Evolutionary conservation across 2,888 invertebrate species (phyloP), one percentile per base, ranked within the genome.

Genomic region (Drosophila phalerata): DNA sequence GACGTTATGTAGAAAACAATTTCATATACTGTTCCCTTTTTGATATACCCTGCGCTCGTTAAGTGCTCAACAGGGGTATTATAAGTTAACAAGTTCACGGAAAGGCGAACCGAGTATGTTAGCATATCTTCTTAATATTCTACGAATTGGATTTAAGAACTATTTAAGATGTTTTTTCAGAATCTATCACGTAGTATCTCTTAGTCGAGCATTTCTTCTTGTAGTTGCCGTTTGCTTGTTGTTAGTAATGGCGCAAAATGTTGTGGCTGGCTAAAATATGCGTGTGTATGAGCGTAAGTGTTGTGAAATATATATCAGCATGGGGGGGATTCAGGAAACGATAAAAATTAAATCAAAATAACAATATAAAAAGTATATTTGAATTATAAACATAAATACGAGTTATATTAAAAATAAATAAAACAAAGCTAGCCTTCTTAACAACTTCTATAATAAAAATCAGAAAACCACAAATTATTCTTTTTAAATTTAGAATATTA

Each of bases 1-100:
- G 56, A 76, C 84, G 86, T 85, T 81, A 84, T 84, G 86, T 81
- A 69, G 79, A 75, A 84, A 84, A 84, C 84, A 84, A 84, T 84
- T 84, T 86, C 84, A 86, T 86, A 67, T 81, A 69, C 71, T 70
- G 65, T 69, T 60, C 69, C 62, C 70, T 62, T 69, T 60, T 45
- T 13, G 32, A 15, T 17, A 55, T 63, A 63, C 55, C 55, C 40
- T 48, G 40, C n/a, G 9, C 1, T 15, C 22, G 43, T 43, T 22
- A 47, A 22, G 2, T n/a, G 25, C 13, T 3, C 10, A 3, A 3
- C 25, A 17, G 5, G 42, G 42, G 51, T 32, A 2, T 34, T 5
- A 10, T 34, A 28, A 17, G 30, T 15, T 17, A 38, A 19, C 28
- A 8, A 28, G 6, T 25, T 25, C 25, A 30, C 10, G 11, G 10